Evolutionary conservation across 2,888 invertebrate genomes (phyloP), one percentile per base, ranked within the genome.

Genomic region (Nematopogon swammerdamellus): DNA sequence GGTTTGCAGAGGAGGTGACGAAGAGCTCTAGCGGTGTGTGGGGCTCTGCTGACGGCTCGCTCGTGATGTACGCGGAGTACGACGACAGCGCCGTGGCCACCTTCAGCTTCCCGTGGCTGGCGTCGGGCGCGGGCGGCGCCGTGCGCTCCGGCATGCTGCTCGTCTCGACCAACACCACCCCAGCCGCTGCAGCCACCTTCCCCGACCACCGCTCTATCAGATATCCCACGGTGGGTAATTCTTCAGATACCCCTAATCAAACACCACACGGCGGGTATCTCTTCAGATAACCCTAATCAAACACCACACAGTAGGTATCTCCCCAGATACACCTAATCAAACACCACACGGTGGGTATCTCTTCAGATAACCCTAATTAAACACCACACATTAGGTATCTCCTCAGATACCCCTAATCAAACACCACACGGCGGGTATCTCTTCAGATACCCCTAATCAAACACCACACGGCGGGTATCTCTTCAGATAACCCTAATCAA

Each of bases 1-100:
- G n/a, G n/a, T n/a, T 68, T 70, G 42, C 83, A 93, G 95, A 96
- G 84, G 95, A 96, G 80, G 88, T 96, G 63, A 82, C 95, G 63
- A 86, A 87, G 57, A 82, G 82, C 56, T 88, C 86, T 51, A 86
- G 91, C 63, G 95, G 95, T 46, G 79, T 92, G 58, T 97, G 97
- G 97, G 87, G 91, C 67, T 92, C 87, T 50, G 80, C 83, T 17
- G 91, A 92, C 67, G 95, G 95, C 48, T 83, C 86, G 42, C 86
- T 88, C 62, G 84, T 97, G 52, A 83, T 95, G 66, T 97, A 86
- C 73, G 92, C 90, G 49, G 86, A 88, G 57, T 94, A 93, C 76
- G 92, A 94, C 77, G 94, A 94, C 74, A 85, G 86, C 50, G 82
- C 83, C 55, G 91, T 92, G 50, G 86, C 89, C 44, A 84, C 86